phyloP scores from a whole-genome alignment of 1,140 invertebrate species.

The Drosophila nigromelanica region DNA sequence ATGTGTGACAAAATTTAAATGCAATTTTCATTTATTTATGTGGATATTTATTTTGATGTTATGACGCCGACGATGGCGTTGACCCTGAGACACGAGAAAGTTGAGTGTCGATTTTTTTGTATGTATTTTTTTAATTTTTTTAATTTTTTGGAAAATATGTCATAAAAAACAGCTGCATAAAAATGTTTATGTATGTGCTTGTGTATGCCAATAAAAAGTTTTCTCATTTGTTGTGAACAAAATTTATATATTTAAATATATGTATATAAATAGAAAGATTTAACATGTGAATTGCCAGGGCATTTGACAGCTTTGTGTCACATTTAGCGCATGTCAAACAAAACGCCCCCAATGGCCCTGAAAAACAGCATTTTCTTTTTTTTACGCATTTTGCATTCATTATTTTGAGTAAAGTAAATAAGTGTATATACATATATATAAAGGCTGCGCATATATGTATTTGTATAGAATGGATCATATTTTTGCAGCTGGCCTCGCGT shows the following conservation, averaged over 20 bases:
- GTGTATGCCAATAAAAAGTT: conserved; percentile 16
- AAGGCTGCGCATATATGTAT: neutral
- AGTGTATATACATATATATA: neutral
- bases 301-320: conserved; percentile 53
- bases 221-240: conserved; percentile 15
- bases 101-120: conserved; percentile 12
- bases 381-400: conserved; percentile 27
- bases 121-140: neutral
- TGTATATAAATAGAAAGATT: conserved; percentile 4
- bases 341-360: conserved; percentile 62
- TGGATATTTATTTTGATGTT: conserved; percentile 33
- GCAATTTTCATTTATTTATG: conserved; percentile 36
- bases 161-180: conserved; percentile 27
- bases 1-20: conserved; percentile 47
- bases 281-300: conserved; percentile 10
- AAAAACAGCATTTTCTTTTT: conserved; percentile 54
- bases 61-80: conserved; percentile 10
- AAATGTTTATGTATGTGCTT: conserved; percentile 3
- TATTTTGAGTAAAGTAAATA: conserved; percentile 56
- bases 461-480: conserved; percentile 34
- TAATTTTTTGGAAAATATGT: conserved; percentile 16
- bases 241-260: neutral
- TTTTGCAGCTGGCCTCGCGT: conserved; percentile 63
- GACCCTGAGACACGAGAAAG: conserved; percentile 39
- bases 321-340: conserved; percentile 35